phyloP scores from a whole-genome alignment of 2,888 invertebrate species.

The Hydrotaea cyrtoneurina region DNA sequence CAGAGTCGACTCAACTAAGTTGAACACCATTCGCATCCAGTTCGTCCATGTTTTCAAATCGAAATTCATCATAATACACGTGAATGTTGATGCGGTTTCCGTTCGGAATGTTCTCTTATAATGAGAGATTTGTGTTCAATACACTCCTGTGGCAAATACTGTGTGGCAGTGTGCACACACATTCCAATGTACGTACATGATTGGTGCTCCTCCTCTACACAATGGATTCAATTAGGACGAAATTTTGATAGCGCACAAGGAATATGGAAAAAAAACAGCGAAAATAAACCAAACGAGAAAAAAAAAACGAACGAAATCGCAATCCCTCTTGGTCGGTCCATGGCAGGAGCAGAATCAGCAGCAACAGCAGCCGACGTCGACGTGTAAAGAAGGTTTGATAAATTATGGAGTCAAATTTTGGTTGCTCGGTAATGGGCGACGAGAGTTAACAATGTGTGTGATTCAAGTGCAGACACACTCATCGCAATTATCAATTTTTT shows the following conservation, averaged over 20 bases:
- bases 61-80: conserved; percentile 10
- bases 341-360: background rate
- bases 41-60: background rate
- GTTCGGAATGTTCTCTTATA: background rate
- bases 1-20: too few relatives aligned
- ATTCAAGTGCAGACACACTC: background rate
- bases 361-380: background rate
- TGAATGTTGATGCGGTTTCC: background rate
- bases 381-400: conserved; percentile 28
- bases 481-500: conserved; percentile 40
- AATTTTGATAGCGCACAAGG: background rate
- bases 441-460: conserved; percentile 23
- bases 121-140: background rate
- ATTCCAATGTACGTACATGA: background rate
- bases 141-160: background rate
- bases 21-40: too few relatives aligned
- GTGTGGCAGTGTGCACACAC: background rate
- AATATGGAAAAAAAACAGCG: background rate
- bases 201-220: background rate
- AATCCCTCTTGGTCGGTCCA: background rate
- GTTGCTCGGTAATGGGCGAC: conserved; percentile 17
- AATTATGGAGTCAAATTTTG: conserved; percentile 24
- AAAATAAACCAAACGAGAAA: background rate
- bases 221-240: conserved; percentile 19
- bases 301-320: too few relatives aligned